Conservation (phyloP, 2,888 invertebrate genomes). For the Mimas tiliae region DNA sequence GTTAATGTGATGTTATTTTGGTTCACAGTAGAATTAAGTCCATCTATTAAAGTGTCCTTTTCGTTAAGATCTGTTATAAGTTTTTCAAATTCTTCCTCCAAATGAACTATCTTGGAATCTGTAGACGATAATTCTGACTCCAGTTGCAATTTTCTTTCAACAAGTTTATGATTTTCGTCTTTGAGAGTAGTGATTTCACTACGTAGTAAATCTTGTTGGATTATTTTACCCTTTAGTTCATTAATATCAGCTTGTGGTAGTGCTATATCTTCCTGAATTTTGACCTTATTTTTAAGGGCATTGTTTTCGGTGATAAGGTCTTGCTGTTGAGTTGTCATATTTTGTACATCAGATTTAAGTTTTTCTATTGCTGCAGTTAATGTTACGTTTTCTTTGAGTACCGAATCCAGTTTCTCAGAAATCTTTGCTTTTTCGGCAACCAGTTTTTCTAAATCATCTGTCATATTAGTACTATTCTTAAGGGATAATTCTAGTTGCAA, state of each 20-base stretch:
- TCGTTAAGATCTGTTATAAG: slow-evolving; percentile 68
- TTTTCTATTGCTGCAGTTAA: slow-evolving; percentile 46
- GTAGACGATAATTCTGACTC: slow-evolving; percentile 62
- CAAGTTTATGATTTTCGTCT: slow-evolving; percentile 58
- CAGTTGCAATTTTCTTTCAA: slow-evolving; percentile 52
- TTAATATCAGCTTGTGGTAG: slow-evolving; percentile 49
- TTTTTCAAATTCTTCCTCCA: slow-evolving; percentile 73
- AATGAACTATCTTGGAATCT: slow-evolving; percentile 60
- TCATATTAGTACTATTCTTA: slow-evolving; percentile 29
- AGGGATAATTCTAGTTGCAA: slow-evolving; percentile 42
- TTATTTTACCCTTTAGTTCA: slow-evolving; percentile 52
- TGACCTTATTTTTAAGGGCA: slow-evolving; percentile 45
- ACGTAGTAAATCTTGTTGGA: slow-evolving; percentile 50
- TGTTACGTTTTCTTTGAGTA: slow-evolving; percentile 50
- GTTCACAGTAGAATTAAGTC: slow-evolving; percentile 54
- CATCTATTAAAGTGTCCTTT: slow-evolving; percentile 68
- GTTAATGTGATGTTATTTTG: slow-evolving; percentile 52
- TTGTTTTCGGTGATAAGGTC: slow-evolving; percentile 48
- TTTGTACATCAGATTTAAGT: slow-evolving; percentile 45
- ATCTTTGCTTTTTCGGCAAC: slow-evolving; percentile 46
- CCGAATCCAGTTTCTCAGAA: slow-evolving; percentile 42
- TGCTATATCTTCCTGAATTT: slow-evolving; percentile 39
- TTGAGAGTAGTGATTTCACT: slow-evolving; percentile 53
- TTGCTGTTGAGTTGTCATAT: slow-evolving; percentile 43
- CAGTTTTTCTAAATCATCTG: slow-evolving; percentile 42